Conservation (phyloP, 2,113 vertebrate genomes). For the Spea bombifrons region DNA sequence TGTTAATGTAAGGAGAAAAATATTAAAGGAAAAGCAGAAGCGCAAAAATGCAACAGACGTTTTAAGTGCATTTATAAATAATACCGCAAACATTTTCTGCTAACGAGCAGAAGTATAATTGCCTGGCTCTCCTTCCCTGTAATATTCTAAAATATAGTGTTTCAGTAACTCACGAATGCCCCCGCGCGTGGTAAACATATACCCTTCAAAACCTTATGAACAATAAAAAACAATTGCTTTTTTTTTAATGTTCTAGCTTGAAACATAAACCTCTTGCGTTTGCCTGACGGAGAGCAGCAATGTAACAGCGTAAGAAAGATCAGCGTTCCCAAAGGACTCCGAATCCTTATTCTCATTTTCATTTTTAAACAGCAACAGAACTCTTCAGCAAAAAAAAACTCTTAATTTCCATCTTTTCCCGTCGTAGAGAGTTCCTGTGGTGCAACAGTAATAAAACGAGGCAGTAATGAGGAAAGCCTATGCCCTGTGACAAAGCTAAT, state of each 20-base stretch:
- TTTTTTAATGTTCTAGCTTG: slow-evolving; percentile 46
- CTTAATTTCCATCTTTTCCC: slow-evolving; percentile 49
- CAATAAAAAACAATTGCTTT: slow-evolving; percentile 48
- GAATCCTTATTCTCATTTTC: slow-evolving; percentile 47
- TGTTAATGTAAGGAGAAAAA: not conserved
- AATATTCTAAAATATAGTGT: slow-evolving; percentile 35
- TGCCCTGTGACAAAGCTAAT: slow-evolving; percentile 50
- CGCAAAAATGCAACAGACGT: not conserved
- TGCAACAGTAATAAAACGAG: slow-evolving; percentile 46
- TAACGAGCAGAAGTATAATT: slow-evolving; percentile 40
- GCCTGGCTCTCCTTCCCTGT: slow-evolving; percentile 12
- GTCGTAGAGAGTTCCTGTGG: slow-evolving; percentile 40
- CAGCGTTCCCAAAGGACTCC: slow-evolving; percentile 24
- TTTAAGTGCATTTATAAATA: slow-evolving; percentile 31
- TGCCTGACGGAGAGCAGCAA: slow-evolving; percentile 38
- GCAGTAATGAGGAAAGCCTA: slow-evolving; percentile 49
- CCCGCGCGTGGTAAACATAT: slow-evolving; percentile 25
- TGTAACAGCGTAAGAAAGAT: slow-evolving; percentile 33
- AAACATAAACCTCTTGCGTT: slow-evolving; percentile 46
- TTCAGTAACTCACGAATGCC: slow-evolving; percentile 35
- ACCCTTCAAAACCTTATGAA: slow-evolving; percentile 39
- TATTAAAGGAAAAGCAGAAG: not conserved
- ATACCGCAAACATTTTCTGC: slow-evolving; percentile 25
- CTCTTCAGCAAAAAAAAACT: slow-evolving; percentile 43
- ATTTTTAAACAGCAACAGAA: slow-evolving; percentile 46